phyloP scores from a whole-genome alignment of 1,140 invertebrate species.

The Diabrotica virgifera region DNA sequence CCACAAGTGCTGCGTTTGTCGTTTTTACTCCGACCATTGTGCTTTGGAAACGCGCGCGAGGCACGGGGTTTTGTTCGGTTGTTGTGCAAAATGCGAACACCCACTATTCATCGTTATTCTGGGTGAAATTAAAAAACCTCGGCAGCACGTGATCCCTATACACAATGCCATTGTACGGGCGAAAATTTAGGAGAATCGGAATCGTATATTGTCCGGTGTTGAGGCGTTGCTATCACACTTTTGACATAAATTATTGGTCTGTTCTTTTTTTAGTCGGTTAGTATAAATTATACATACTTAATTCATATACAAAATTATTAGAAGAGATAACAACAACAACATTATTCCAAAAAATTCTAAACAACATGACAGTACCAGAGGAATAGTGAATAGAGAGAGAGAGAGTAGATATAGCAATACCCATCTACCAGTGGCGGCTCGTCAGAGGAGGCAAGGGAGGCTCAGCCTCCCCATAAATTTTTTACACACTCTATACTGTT shows the following conservation, averaged over 20 bases:
- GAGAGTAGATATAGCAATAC: no score
- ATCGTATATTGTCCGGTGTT: background rate
- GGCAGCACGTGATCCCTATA: background rate
- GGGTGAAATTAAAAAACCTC: background rate
- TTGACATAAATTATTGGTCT: background rate
- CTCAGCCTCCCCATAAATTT: no score
- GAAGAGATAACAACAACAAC: no score
- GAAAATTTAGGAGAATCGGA: constrained; percentile 2
- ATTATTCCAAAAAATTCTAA: no score
- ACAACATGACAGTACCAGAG: no score
- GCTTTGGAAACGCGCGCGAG: background rate
- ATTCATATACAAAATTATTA: no score
- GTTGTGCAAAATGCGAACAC: background rate
- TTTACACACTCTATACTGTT: no score
- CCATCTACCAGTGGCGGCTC: no score
- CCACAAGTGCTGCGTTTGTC: constrained; percentile 3
- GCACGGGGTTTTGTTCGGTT: background rate
- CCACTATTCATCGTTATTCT: constrained; percentile 6
- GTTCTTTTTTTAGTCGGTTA: no score
- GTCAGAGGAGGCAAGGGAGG: no score
- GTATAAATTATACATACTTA: no score
- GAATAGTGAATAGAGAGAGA: no score
- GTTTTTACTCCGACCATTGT: background rate
- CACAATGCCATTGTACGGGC: background rate
- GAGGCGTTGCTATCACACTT: background rate